phyloP scores from a whole-genome alignment of 2,888 invertebrate species.

The Agrotis ipsilon region DNA sequence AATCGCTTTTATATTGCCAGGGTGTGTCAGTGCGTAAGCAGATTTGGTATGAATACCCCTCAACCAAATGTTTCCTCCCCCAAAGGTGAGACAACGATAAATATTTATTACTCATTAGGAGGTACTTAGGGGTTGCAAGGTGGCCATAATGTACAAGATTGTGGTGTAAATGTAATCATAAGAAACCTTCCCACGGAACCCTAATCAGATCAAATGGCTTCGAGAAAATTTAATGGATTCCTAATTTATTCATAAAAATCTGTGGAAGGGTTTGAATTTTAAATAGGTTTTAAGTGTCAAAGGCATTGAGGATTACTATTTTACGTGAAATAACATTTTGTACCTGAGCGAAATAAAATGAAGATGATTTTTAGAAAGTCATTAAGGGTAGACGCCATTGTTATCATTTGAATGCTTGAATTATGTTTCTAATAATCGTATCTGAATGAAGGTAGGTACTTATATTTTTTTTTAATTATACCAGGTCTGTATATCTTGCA shows the following conservation, averaged over 20 bases:
- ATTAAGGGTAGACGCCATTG: conserved; percentile 6
- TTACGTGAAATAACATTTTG: conserved; percentile 22
- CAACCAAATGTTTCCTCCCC: conserved; percentile 21
- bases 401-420: conserved; percentile 7
- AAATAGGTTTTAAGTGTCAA: conserved; percentile 31
- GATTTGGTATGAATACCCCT: not conserved
- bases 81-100: conserved; percentile 62
- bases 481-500: no score
- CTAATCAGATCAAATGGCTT: conserved; percentile 68
- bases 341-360: conserved; percentile 19
- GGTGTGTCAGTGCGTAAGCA: not conserved
- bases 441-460: not conserved
- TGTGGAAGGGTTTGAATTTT: conserved; percentile 38
- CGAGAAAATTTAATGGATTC: conserved; percentile 52
- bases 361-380: conserved; percentile 36
- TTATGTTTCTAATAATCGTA: not conserved
- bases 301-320: conserved; percentile 17
- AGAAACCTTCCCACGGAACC: conserved; percentile 63
- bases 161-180: conserved; percentile 68
- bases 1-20: no score
- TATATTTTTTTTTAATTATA: no score
- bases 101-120: conserved; percentile 75
- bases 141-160: conserved; percentile 63
- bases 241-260: conserved; percentile 58
- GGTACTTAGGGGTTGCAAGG: conserved; percentile 50